phyloP scores from a whole-genome alignment of 2,888 invertebrate species.

The Sphinx pinastri region DNA sequence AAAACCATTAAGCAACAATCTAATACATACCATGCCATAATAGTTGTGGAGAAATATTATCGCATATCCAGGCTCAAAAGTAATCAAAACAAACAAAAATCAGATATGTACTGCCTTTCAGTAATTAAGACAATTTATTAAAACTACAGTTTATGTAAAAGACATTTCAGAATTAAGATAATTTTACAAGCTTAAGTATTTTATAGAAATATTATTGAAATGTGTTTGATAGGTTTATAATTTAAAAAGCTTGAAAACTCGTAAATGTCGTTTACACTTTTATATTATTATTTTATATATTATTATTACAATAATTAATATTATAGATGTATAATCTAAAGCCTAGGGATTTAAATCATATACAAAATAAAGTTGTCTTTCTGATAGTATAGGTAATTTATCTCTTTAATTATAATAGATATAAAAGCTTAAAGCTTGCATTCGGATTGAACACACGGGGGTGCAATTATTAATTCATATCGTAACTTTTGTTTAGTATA shows the following conservation, averaged over 20 bases:
- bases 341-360: too few species aligned
- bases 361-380: too few species aligned
- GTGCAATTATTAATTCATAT: not conserved
- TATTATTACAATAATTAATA: too few species aligned
- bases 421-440: conserved; percentile 20
- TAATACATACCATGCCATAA: conserved; percentile 58
- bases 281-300: too few species aligned
- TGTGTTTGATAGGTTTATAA: too few species aligned
- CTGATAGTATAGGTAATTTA: not conserved
- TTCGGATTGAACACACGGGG: not conserved
- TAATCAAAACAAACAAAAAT: conserved; percentile 52
- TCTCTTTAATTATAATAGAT: not conserved
- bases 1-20: conserved; percentile 17
- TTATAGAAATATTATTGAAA: too few species aligned
- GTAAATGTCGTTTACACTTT: too few species aligned
- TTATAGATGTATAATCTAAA: too few species aligned
- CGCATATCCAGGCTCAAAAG: conserved; percentile 69
- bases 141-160: not conserved
- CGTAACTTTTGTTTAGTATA: not conserved
- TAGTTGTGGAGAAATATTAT: conserved; percentile 55
- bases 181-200: not conserved
- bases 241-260: too few species aligned
- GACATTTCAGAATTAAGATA: not conserved
- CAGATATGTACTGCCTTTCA: not conserved
- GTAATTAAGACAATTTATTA: not conserved